Percentiles rank a stretch among this genome's conserved stretches.
Evolutionary conservation across 2,888 invertebrate genomes (phyloP).

Genomic region (Dysmachus trigonus): DNA sequence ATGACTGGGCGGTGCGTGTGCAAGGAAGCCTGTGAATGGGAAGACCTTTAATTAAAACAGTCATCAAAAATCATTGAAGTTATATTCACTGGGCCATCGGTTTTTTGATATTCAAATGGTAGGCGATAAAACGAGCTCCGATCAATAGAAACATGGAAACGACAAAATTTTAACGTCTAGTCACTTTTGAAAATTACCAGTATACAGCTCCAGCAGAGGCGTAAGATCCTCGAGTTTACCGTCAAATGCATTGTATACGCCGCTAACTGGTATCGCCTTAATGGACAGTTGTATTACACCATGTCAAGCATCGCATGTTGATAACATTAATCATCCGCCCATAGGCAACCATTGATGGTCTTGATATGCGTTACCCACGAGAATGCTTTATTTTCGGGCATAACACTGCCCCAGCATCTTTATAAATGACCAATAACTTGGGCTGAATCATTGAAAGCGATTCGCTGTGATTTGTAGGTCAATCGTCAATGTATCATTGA

Average conservation of each 20-base stretch:
- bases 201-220: background rate
- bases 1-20: background rate
- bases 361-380: background rate
- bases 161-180: constrained; percentile 6
- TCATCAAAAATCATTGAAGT: constrained; percentile 27
- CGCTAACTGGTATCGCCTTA: background rate
- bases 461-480: background rate
- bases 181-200: background rate
- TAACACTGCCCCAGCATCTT: background rate
- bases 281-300: background rate
- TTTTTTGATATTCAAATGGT: constrained; percentile 13
- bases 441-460: background rate
- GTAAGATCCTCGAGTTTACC: background rate
- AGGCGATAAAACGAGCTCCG: background rate
- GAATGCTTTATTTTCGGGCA: background rate
- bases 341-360: background rate
- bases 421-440: constrained; percentile 16
- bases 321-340: constrained; percentile 19
- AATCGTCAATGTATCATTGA: constrained; percentile 6
- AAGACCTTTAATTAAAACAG: constrained; percentile 20
- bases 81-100: background rate
- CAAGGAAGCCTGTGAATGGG: background rate
- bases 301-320: constrained; percentile 5
- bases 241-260: background rate
- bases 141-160: constrained; percentile 1